Conservation (phyloP, 2,888 invertebrate species). For the Epistrophe grossulariae region DNA sequence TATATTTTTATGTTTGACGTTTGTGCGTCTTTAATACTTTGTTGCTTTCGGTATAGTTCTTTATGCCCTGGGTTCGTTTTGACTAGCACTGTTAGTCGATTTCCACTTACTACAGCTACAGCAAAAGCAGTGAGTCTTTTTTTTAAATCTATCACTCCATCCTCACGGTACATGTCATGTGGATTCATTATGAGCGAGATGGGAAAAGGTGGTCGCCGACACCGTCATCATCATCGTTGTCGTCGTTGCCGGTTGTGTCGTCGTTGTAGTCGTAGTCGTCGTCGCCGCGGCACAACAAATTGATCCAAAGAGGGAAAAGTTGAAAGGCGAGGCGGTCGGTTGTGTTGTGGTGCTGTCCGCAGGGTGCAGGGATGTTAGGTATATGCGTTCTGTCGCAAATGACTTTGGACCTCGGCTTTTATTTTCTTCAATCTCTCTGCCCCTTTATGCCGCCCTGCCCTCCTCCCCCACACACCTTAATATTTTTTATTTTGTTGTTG, state of each 20-base stretch:
- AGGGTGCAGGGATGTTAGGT: conserved; percentile 49
- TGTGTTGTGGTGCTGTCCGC: conserved; percentile 10
- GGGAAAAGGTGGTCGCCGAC: conserved; percentile 61
- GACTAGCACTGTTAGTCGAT: conserved; percentile 65
- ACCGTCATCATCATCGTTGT: conserved; percentile 40
- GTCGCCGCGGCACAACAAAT: conserved; percentile 72
- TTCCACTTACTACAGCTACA: conserved; percentile 51
- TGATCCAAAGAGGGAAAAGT: conserved; percentile 61
- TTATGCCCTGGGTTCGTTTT: conserved; percentile 24
- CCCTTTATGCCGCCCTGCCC: background rate
- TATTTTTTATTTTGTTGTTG: conserved; percentile 78
- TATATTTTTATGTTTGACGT: conserved; percentile 16
- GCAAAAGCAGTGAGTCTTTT: conserved; percentile 54
- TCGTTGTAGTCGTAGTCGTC: conserved; percentile 73
- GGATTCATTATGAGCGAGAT: conserved; percentile 66
- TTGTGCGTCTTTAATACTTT: conserved; percentile 14
- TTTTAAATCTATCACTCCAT: conserved; percentile 32
- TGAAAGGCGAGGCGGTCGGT: conserved; percentile 34
- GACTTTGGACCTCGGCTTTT: conserved; percentile 75
- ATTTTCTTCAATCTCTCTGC: conserved; percentile 69
- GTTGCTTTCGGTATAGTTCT: conserved; percentile 10
- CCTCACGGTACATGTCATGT: conserved; percentile 60
- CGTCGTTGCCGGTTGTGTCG: conserved; percentile 56
- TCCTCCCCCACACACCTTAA: background rate
- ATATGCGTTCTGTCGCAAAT: conserved; percentile 72